A percentile compares a stretch with the other conserved stretches of the same genome.
Evolutionary conservation across 2,888 invertebrate genomes (phyloP).

Genomic region (Dasysyrphus tricinctus): DNA sequence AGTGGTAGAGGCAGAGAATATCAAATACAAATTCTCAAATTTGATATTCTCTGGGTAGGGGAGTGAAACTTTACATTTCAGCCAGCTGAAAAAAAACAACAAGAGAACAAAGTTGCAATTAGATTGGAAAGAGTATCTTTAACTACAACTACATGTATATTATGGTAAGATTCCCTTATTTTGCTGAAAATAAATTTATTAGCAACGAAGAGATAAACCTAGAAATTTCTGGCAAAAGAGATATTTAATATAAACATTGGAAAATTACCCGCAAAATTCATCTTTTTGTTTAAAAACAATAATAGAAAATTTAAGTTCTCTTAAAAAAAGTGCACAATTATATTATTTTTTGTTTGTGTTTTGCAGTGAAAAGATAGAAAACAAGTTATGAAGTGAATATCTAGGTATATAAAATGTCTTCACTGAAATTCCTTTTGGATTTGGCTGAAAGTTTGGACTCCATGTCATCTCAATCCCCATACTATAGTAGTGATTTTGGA

Average conservation of each 20-base stretch:
- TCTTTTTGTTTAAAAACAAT: constrained; percentile 3
- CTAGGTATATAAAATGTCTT: constrained; percentile 35
- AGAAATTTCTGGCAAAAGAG: constrained; percentile 19
- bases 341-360: background rate
- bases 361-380: background rate
- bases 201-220: background rate
- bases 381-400: background rate
- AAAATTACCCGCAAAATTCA: background rate
- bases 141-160: too few relatives aligned
- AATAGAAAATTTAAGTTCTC: background rate
- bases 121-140: too few relatives aligned
- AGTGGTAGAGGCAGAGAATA: too few relatives aligned
- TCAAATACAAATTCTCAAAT: too few relatives aligned
- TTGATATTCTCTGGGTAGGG: too few relatives aligned
- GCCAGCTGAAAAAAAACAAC: too few relatives aligned
- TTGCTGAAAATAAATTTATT: background rate
- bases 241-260: background rate
- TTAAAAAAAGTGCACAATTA: background rate
- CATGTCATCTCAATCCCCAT: constrained; percentile 19
- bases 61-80: too few relatives aligned
- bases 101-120: too few relatives aligned
- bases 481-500: constrained; percentile 13
- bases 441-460: constrained; percentile 46
- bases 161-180: background rate
- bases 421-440: constrained; percentile 48